Conservation (phyloP, 2,797 vertebrate species). For the Chanos chanos region DNA sequence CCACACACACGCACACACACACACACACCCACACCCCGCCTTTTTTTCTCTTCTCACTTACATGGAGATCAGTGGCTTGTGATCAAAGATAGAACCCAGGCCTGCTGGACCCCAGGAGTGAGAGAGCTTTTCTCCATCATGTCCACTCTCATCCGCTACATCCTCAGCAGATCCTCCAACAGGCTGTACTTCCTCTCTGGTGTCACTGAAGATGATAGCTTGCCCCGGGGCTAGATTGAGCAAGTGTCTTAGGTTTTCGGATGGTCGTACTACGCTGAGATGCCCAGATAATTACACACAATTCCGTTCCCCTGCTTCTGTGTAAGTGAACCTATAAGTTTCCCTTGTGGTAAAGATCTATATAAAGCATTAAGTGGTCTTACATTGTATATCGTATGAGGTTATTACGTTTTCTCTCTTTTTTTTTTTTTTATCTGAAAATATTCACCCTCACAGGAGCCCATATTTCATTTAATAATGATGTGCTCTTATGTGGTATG, state of each 20-base stretch:
- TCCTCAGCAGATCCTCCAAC: not conserved
- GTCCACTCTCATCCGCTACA: conserved; percentile 41
- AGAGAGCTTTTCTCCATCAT: conserved; percentile 8
- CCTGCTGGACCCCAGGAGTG: conserved; percentile 28
- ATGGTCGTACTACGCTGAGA: conserved; percentile 49
- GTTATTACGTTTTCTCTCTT: too few relatives aligned
- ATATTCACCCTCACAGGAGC: too few relatives aligned
- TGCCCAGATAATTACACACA: conserved; percentile 36
- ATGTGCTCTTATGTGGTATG: not conserved
- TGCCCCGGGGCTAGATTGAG: conserved; percentile 54
- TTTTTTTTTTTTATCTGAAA: too few relatives aligned
- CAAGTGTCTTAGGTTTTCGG: conserved; percentile 47
- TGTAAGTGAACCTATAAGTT: too few relatives aligned
- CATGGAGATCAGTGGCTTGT: conserved; percentile 49
- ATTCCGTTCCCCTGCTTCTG: conserved; percentile 35
- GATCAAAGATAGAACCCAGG: conserved; percentile 59
- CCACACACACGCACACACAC: too few relatives aligned
- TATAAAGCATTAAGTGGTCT: not conserved
- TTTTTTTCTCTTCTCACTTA: conserved; percentile 21
- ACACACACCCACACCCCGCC: conserved; percentile 5
- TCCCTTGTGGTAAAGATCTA: too few relatives aligned
- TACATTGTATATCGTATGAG: too few relatives aligned
- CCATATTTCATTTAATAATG: conserved; percentile 12
- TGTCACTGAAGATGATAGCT: conserved; percentile 64
- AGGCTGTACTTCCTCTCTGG: conserved; percentile 44